Evolutionary conservation across 2,888 invertebrate species (phyloP), one percentile per base, ranked within the genome.

Genomic region (Timema cristinae): DNA sequence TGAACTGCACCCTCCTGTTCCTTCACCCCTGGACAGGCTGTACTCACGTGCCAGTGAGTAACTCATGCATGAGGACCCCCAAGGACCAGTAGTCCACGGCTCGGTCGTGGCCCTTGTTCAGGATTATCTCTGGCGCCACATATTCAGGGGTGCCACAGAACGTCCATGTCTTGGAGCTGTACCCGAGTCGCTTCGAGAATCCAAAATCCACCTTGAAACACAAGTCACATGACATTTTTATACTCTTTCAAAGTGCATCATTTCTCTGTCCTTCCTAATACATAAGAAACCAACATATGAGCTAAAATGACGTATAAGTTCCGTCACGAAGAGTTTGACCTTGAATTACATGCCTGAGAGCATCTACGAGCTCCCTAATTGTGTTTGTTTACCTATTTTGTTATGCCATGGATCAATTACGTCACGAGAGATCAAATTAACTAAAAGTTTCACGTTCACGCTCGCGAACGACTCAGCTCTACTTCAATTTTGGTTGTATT

Each of bases 31-130:
- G 54, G 13, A 54, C 7, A 6, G 54, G 54, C 13, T 13, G 11
- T 67, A 83, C 88, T 85, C 82, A 91, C 91, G 86, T 86, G 79
- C 90, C 89, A n/a, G 88, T 88, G 32, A 89, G 81, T 66, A 90
- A 82, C 79, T 90, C 89, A 78, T 86, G 88, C 83, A 89, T 86
- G 72, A 89, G 83, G 73, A 89, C 87, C 61, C 89, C 90, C 54
- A 90, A 81, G 1, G 90, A 88, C 91, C 91, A 91, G 80, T 89
- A 90, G 80, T 91, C 91, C 1, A 90, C 90, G 0, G 90, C 87
- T 75, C 88, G 84, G 79, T 91, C 90, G 79, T 91, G 90, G 6
- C 90, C 90, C 78, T 89, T 89, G 81, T 90, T 91, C 67, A 91
- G 81, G 75, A 91, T 90, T 50, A 90, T 88, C 82, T 90, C 86